Evolutionary conservation across 2,797 vertebrate genomes (phyloP), one percentile per base, ranked within the genome.

Genomic region (Gymnothorax reevesii): DNA sequence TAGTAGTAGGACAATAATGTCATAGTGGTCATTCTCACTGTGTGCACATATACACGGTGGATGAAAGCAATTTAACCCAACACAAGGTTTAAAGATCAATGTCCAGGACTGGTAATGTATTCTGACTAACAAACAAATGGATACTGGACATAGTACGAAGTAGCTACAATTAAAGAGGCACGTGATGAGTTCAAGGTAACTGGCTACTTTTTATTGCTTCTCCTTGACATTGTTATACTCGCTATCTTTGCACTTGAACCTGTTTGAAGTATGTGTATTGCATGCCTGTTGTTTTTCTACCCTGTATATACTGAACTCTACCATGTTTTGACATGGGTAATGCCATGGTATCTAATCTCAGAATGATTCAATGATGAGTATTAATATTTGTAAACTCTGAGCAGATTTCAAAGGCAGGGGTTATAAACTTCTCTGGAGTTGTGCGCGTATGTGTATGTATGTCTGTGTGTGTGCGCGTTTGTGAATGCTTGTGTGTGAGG

Each of bases 71-170:
- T 54, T 80, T 80, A 80, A 80, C 55, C 77, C 55, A 54, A 55
- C 54, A 52, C 22, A 49, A 22, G 57, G 22, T 10, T n/a, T 59
- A 73, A 75, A 22, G 82, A 75, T 75, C 86, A 83, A 86, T 83
- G 86, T 86, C 82, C 86, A 83, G 59, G 66, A 87, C 57, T 25
- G 55, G 20, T 12, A 75, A 25, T 60, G 82, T 54, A 87, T n/a
- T 49, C 33, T 66, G 25, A 64, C 33, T 66, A 60, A 42, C 55
- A 73, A 82, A 57, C 55, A 83, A 59, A 15, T 57, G 57, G 57
- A 8, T 27, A 83, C 13, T 57, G 55, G 12, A n/a, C 7, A 80
- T 22, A n/a, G 52, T 77, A 22, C 79, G 13, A 57, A 57, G 22
- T 4, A n/a, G 54, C 1, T 15, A 27, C 33, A 25, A 59, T 57